Evolutionary conservation across 2,888 invertebrate genomes (phyloP).

Genomic region (Tridacna crocea): DNA sequence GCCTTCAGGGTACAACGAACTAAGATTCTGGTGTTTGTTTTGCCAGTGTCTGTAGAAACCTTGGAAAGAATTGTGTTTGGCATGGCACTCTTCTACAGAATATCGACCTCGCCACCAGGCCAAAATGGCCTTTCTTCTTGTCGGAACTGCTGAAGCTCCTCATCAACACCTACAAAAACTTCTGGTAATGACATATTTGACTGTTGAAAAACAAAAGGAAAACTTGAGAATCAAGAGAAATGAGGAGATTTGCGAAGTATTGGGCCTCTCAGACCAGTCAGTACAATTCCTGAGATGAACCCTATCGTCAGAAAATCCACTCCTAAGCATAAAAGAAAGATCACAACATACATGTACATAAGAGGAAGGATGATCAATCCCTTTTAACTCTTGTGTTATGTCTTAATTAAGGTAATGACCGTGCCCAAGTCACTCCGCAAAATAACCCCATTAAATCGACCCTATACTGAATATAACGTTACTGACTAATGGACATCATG

Average conservation of each 20-base stretch:
- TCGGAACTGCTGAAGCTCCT: not conserved
- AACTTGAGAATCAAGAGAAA: not conserved
- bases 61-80: not conserved
- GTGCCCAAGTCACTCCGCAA: not conserved
- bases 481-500: too few relatives aligned
- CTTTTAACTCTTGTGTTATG: constrained; percentile 2
- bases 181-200: not conserved
- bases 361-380: not conserved
- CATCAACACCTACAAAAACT: not conserved
- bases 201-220: not conserved
- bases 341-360: constrained; percentile 7
- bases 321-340: not conserved
- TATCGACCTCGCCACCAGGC: too few relatives aligned
- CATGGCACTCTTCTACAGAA: not conserved
- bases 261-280: too few relatives aligned
- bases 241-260: not conserved
- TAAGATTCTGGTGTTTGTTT: too few relatives aligned
- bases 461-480: too few relatives aligned
- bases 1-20: too few relatives aligned
- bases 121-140: too few relatives aligned
- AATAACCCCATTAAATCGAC: not conserved
- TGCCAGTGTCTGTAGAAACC: too few relatives aligned
- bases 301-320: not conserved
- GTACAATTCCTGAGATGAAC: too few relatives aligned
- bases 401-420: constrained; percentile 3